Evolutionary conservation across 2,797 vertebrate species (phyloP).

Genomic region (Molothrus ater): DNA sequence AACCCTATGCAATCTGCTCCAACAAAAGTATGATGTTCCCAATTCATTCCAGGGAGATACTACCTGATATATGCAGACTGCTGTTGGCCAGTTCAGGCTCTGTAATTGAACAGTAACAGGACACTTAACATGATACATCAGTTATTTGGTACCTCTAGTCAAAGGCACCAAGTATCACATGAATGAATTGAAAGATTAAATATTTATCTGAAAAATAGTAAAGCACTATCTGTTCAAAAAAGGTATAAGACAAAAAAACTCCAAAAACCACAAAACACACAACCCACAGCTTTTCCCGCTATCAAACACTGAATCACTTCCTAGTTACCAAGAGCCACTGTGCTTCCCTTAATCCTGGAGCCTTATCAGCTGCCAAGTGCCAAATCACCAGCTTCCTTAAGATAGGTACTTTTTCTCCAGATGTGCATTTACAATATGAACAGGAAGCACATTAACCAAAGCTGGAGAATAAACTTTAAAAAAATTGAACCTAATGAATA

Average conservation of each 20-base stretch:
- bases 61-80: not conserved
- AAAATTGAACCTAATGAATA: not conserved
- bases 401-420: not conserved
- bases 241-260: fast-evolving
- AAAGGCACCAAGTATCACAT: not conserved
- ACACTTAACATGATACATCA: not conserved
- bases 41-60: not conserved
- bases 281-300: not conserved
- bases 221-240: not conserved
- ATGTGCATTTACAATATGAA: not conserved
- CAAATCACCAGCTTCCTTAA: conserved; percentile 6
- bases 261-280: not conserved
- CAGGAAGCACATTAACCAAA: not conserved
- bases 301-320: not conserved
- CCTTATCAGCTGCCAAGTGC: not conserved
- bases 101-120: not conserved
- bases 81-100: not conserved
- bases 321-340: not conserved
- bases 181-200: not conserved
- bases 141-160: not conserved
- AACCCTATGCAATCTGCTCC: not conserved
- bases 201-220: not conserved
- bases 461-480: not conserved
- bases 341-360: not conserved
- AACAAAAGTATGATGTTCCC: not conserved